A percentile compares a stretch with the other conserved stretches of the same genome.
Conservation (phyloP, 2,888 invertebrate species). For the Drosophila kuntzei region DNA sequence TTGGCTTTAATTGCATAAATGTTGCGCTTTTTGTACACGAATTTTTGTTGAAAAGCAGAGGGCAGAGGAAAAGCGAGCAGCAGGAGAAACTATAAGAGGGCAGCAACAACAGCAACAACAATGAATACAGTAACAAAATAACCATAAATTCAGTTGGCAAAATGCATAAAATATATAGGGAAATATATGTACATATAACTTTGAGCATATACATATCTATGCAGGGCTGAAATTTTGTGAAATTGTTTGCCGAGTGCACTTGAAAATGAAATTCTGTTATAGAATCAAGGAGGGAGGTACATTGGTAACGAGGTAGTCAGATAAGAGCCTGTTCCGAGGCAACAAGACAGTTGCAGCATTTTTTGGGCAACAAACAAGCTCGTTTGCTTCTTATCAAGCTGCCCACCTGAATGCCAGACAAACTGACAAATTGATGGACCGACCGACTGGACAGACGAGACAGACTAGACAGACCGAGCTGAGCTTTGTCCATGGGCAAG, state of each 20-base stretch:
- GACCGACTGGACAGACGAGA: conserved; percentile 32
- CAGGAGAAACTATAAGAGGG: conserved; percentile 11
- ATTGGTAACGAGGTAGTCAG: conserved; percentile 25
- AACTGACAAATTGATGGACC: conserved; percentile 25
- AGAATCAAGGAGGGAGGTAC: conserved; percentile 7
- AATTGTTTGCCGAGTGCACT: conserved; percentile 75
- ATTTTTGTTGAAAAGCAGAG: conserved; percentile 53
- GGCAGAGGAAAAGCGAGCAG: conserved; percentile 6
- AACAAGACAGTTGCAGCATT: conserved; percentile 62
- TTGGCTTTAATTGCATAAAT: conserved; percentile 83
- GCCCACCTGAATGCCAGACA: conserved; percentile 56
- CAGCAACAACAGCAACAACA: conserved; percentile 33
- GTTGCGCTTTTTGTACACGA: conserved; percentile 78
- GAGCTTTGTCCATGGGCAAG: conserved; percentile 30
- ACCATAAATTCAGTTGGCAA: conserved; percentile 71
- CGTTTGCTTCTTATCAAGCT: conserved; percentile 66
- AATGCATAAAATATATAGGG: conserved; percentile 52
- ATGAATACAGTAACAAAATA: conserved; percentile 34
- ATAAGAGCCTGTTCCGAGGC: conserved; percentile 41
- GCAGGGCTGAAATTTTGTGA: conserved; percentile 60
- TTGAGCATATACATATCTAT: conserved; percentile 38
- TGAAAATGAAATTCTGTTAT: conserved; percentile 75
- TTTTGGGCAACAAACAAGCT: conserved; percentile 70
- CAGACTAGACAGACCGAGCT: conserved; percentile 14
- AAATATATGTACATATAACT: conserved; percentile 13